Evolutionary conservation across 2,113 vertebrate species (phyloP).

Genomic region (Neogale vison): DNA sequence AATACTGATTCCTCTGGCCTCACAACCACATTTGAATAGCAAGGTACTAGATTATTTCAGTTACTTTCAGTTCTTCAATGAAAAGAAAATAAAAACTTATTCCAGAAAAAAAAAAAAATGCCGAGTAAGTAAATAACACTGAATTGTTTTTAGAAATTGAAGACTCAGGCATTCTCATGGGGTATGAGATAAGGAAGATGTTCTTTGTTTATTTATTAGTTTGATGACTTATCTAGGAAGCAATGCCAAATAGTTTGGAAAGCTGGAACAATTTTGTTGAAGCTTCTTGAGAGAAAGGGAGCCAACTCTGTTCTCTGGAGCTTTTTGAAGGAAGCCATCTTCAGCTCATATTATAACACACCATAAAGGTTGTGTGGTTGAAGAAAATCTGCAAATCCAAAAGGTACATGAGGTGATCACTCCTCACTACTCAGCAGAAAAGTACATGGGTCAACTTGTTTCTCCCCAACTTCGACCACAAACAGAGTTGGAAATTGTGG

Average conservation of each 20-base stretch:
- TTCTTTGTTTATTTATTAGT: background rate
- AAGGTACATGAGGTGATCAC: background rate
- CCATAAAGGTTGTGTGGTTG: background rate
- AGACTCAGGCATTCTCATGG: background rate
- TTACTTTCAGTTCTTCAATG: background rate
- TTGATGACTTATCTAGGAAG: background rate
- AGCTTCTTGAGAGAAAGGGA: background rate
- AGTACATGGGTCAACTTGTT: accelerated
- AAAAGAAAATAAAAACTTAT: background rate
- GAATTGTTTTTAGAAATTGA: background rate
- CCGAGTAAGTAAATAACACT: background rate
- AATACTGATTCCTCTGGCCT: background rate
- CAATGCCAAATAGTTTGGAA: background rate
- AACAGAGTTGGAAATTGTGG: background rate
- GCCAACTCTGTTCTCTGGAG: background rate
- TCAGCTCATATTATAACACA: background rate
- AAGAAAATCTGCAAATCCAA: background rate
- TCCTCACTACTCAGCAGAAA: background rate
- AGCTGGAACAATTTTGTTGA: background rate
- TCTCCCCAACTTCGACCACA: accelerated
- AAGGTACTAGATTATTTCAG: background rate
- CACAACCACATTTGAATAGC: background rate
- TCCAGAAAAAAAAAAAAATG: background rate
- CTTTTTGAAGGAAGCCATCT: background rate
- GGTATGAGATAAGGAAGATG: background rate